Conservation (phyloP, 1,140 invertebrate genomes). For the Matsumurasca onukii region DNA sequence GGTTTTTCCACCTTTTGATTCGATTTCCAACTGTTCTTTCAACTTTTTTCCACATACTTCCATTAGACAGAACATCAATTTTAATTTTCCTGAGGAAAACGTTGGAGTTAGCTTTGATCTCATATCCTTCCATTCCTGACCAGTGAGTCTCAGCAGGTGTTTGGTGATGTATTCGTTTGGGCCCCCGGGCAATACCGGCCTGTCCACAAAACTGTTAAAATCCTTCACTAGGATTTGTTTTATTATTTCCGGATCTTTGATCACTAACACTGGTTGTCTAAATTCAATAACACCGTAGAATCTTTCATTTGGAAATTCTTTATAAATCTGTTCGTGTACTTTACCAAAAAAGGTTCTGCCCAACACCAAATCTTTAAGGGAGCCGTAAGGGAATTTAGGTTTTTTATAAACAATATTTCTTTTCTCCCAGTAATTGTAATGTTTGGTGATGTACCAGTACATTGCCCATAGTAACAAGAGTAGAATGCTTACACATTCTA, state of each 20-base stretch:
- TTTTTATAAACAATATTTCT: constrained; percentile 21
- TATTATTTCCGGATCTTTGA: constrained; percentile 48
- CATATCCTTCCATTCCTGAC: constrained; percentile 58
- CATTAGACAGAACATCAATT: constrained; percentile 42
- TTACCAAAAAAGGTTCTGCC: constrained; percentile 2
- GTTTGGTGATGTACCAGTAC: constrained; percentile 9
- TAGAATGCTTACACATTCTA: neutral
- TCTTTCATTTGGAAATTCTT: neutral
- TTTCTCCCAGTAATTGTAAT: constrained; percentile 35
- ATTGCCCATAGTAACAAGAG: neutral
- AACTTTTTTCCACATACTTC: constrained; percentile 41
- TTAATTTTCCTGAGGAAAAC: constrained; percentile 60
- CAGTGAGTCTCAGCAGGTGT: constrained; percentile 54
- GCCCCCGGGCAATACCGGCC: constrained; percentile 49
- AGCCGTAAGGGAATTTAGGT: constrained; percentile 37
- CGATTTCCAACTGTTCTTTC: constrained; percentile 39
- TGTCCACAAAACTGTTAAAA: constrained; percentile 54
- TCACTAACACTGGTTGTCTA: constrained; percentile 5
- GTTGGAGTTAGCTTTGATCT: constrained; percentile 60
- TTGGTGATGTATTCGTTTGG: constrained; percentile 53
- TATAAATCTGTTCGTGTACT: constrained; percentile 18
- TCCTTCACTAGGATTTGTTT: constrained; percentile 55
- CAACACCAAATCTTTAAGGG: constrained; percentile 1
- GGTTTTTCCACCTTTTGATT: too few species aligned
- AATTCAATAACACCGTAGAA: constrained; percentile 15